These are phyloP conservation scores for Platysternon megacephalum DNA, from an alignment of 2,113 vertebrate genomes.

Conservation along the genomic window DNA sequence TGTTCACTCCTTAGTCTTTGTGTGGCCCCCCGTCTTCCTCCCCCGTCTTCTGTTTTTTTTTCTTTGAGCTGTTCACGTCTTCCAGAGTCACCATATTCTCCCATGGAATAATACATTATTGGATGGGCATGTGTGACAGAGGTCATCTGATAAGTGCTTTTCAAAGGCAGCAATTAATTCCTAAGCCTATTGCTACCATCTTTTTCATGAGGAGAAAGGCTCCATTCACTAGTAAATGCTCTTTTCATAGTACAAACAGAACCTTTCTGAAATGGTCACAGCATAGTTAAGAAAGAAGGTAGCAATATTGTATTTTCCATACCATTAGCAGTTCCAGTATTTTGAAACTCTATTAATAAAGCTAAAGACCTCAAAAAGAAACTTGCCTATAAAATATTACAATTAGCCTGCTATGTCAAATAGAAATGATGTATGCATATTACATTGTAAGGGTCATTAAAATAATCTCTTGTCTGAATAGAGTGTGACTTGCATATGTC, in stretches of 20 bases:
- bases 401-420: not conserved
- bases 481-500: accelerated
- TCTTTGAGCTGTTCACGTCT: no score
- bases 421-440: not conserved
- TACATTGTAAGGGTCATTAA: constrained; percentile 8
- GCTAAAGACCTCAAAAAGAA: not conserved
- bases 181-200: not conserved
- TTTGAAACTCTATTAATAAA: not conserved
- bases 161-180: not conserved
- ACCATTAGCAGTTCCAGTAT: not conserved
- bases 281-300: not conserved
- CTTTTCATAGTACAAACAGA: not conserved
- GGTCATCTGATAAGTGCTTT: not conserved
- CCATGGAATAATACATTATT: not conserved
- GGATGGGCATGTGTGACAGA: not conserved
- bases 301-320: constrained; percentile 11
- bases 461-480: not conserved
- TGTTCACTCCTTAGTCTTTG: not conserved
- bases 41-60: not conserved
- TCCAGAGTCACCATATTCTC: not conserved
- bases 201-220: not conserved
- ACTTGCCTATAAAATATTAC: not conserved
- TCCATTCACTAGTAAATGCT: not conserved
- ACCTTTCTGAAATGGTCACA: not conserved
- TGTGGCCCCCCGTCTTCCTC: not conserved